phyloP scores from a whole-genome alignment of 2,113 vertebrate species.

The Dromiciops gliroides region DNA sequence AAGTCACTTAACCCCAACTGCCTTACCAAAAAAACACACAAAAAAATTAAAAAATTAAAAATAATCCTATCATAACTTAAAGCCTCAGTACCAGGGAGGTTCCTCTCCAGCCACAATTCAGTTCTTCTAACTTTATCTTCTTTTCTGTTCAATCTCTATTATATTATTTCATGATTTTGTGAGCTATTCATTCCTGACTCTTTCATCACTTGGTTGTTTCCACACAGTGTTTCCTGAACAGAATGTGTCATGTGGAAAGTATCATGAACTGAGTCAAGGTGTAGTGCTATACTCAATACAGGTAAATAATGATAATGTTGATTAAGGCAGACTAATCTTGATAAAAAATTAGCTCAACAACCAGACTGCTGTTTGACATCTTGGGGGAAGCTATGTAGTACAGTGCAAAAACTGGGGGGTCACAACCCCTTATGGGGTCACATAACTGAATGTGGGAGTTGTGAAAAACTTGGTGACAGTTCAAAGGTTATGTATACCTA shows the following conservation, averaged over 20 bases:
- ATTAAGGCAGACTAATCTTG: neutral
- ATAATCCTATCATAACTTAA: neutral
- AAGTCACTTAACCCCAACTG: no score
- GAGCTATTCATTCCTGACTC: neutral
- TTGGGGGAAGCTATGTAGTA: neutral
- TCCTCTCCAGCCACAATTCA: neutral
- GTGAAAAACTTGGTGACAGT: no score
- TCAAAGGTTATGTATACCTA: no score
- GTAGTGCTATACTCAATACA: neutral
- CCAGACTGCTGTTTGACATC: neutral
- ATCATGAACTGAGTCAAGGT: neutral
- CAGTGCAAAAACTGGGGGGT: no score
- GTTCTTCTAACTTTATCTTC: neutral
- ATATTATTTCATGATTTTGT: neutral
- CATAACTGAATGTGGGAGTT: no score
- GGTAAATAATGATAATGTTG: neutral
- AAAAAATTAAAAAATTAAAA: no score
- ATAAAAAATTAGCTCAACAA: neutral
- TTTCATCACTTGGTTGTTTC: neutral
- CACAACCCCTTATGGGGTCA: no score
- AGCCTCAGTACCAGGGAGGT: neutral
- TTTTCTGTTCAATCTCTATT: neutral
- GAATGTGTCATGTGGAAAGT: neutral
- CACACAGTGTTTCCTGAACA: neutral
- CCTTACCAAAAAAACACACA: no score